Base-by-base conservation (phyloP, 2,113 vertebrate species). In the Athene noctua region DNA sequence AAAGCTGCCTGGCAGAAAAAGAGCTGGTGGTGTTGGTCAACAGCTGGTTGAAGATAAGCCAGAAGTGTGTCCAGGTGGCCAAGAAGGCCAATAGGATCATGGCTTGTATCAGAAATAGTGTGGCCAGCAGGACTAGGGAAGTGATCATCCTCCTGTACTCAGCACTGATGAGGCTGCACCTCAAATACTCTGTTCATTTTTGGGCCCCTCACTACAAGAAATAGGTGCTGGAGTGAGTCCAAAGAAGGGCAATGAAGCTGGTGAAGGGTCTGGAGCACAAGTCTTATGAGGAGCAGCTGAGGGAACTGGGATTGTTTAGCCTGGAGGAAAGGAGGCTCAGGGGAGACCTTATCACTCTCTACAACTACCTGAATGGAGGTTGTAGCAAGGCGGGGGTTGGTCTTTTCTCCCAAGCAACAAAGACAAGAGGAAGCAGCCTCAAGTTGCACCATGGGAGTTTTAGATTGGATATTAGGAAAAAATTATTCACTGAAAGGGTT, bases 101-200 rank as follows among this genome's bases (percentile, higher is more conserved):
- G n/a, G 63, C 63, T 11, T 80, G 26, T 7, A 6, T 13, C n/a
- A 15, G 26, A 21, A 66, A 1, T 0, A 1, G 13, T 3, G 38
- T 15, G 40, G 19, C 30, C 80, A 88, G 57, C 22, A 77, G 46
- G 10, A 5, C 1, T 17, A 61, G 46, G 23, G 6, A 29, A 66
- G n/a, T 3, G 27, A 66, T 0, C 5, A 3, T 6, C 6, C 6
- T 12, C 3, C 18, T 47, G 59, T 2, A 5, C 47, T 38, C 1
- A 1, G 47, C 52, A 61, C 19, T 25, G 22, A 6, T 27, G 32
- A 72, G 46, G 52, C n/a, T 15, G 15, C 36, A 36, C 23, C 16
- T 34, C 10, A 0, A 62, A n/a, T 13, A 9, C n/a, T 36, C 20
- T 0, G 0, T 40, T 51, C 42, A 57, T 10, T 27, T 13, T 12